phyloP scores from a whole-genome alignment of 30 jellyfish, hydroid and myxozoan species.

The Aurelia aurita region DNA sequence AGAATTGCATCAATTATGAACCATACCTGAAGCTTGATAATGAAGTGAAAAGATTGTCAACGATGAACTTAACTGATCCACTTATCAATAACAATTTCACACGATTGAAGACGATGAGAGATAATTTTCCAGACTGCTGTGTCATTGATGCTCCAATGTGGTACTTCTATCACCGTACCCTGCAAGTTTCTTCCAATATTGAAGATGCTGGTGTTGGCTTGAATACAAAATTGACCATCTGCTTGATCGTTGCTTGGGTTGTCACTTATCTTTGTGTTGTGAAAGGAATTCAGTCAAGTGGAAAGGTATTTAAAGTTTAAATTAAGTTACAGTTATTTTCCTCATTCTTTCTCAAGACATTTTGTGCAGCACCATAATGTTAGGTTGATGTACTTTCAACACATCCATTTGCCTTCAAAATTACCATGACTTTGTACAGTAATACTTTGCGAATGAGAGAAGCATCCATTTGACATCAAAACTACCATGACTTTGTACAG shows the following conservation, averaged over 20 bases:
- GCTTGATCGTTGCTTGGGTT: conserved; percentile 92
- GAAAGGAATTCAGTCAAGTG: conserved; percentile 97
- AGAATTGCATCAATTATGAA: conserved; percentile 75
- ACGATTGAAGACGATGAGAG: conserved; percentile 10
- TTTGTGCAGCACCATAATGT: too few species aligned
- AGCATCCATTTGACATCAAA: too few species aligned
- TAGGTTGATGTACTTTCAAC: too few species aligned
- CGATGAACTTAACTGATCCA: conserved; percentile 8
- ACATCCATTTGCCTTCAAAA: too few species aligned
- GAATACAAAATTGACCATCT: conserved; percentile 65
- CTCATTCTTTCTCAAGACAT: too few species aligned
- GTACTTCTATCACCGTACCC: conserved; percentile 80
- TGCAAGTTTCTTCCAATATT: conserved; percentile 78
- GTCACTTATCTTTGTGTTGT: conserved; percentile 90
- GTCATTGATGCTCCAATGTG: conserved; percentile 92
- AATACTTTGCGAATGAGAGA: too few species aligned
- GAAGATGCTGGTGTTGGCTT: conserved; percentile 92
- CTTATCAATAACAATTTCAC: conserved; percentile 8
- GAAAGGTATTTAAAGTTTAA: conserved; percentile 74
- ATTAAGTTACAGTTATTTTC: neutral
- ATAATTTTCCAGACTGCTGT: conserved; percentile 83
- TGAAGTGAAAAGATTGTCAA: neutral
- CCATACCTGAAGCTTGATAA: conserved; percentile 53
- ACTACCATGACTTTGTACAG: neutral
- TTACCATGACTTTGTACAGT: neutral